Evolutionary conservation across 2,888 invertebrate species (phyloP).

Genomic region (Steinernema hermaphroditum): DNA sequence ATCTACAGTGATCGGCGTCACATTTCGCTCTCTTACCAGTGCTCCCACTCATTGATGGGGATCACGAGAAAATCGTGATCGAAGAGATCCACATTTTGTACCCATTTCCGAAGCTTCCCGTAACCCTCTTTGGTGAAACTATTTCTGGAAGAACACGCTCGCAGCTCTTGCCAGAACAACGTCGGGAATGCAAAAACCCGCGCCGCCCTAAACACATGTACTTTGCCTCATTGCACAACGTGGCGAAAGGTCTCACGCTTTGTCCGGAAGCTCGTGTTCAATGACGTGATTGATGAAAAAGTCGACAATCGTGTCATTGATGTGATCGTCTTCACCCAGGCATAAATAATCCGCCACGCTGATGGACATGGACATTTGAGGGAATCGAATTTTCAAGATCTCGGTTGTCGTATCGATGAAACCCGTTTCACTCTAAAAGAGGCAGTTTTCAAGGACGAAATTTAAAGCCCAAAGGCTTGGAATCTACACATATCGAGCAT

Average conservation of each 20-base stretch:
- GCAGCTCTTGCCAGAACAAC: slow-evolving; percentile 57
- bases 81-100: slow-evolving; percentile 57
- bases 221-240: neutral
- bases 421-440: slow-evolving; percentile 25
- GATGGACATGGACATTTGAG: slow-evolving; percentile 58
- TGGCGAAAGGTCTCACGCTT: slow-evolving; percentile 35
- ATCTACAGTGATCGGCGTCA: too few relatives aligned
- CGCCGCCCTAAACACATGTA: slow-evolving; percentile 35
- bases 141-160: neutral
- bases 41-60: slow-evolving; percentile 61
- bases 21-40: slow-evolving; percentile 46
- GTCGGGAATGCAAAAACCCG: slow-evolving; percentile 55
- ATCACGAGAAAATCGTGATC: slow-evolving; percentile 60
- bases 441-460: neutral
- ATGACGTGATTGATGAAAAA: slow-evolving; percentile 62
- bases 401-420: slow-evolving; percentile 50
- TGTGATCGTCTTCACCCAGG: slow-evolving; percentile 51
- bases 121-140: slow-evolving; percentile 38
- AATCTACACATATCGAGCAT: too few relatives aligned
- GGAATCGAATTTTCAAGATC: slow-evolving; percentile 61
- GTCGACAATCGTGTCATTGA: slow-evolving; percentile 62
- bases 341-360: slow-evolving; percentile 58
- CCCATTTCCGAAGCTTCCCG: slow-evolving; percentile 51
- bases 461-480: too few relatives aligned
- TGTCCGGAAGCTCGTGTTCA: slow-evolving; percentile 55